Conservation (phyloP, 2,888 invertebrate species). For the Branchinecta sandiegonensis region DNA sequence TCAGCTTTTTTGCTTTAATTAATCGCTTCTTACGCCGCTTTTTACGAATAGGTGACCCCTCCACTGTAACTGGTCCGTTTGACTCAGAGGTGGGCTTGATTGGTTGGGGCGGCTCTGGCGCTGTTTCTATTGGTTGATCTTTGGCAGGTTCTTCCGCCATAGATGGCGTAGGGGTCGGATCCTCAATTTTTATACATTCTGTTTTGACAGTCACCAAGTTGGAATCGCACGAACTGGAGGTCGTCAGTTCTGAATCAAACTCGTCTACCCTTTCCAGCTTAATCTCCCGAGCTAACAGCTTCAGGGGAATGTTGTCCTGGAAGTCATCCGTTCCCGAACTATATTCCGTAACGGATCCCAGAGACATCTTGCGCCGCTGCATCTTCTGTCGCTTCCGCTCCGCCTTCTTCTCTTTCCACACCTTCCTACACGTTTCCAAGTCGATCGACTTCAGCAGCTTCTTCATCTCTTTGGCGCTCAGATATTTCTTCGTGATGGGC, state of each 20-base stretch:
- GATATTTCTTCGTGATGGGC: background rate
- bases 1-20: background rate
- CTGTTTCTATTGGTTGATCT: constrained; percentile 29
- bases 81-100: background rate
- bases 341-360: background rate
- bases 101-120: background rate
- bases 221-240: background rate
- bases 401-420: background rate
- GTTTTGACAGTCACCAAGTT: background rate
- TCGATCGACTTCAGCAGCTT: background rate
- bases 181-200: background rate
- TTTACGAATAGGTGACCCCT: background rate
- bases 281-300: background rate
- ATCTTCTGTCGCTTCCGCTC: background rate
- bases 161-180: constrained; percentile 38
- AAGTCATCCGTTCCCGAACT: constrained; percentile 8
- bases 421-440: constrained; percentile 6
- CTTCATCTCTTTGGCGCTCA: constrained; percentile 2
- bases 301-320: constrained; percentile 7
- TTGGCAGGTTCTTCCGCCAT: constrained; percentile 38
- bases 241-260: background rate
- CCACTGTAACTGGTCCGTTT: background rate
- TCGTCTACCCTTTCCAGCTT: constrained; percentile 1
- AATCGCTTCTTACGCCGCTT: constrained; percentile 13
- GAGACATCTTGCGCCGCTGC: background rate